Conservation (phyloP, 1,140 invertebrate genomes). For the Anagrus nilaparvatae region DNA sequence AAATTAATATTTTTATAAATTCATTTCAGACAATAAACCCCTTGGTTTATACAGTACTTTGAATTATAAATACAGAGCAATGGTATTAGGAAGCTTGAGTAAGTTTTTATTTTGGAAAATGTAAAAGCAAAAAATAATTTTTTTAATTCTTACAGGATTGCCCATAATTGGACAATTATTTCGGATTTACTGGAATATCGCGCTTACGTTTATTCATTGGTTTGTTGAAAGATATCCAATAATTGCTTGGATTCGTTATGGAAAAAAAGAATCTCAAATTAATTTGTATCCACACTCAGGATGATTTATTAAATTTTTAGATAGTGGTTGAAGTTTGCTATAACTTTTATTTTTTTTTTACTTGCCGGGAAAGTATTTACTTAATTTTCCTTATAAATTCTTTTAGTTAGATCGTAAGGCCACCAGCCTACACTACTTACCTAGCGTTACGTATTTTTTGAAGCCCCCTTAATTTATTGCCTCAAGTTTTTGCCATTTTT, state of each 20-base stretch:
- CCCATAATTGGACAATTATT: slow-evolving; percentile 18
- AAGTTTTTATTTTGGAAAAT: not conserved
- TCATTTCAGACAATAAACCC: slow-evolving; percentile 10
- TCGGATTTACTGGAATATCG: slow-evolving; percentile 10
- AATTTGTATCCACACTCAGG: not conserved
- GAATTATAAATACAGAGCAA: slow-evolving; percentile 1
- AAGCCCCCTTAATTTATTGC: too few relatives aligned
- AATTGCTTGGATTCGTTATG: slow-evolving; percentile 14
- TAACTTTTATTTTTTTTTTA: too few relatives aligned
- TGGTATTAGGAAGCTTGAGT: not conserved
- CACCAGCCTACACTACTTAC: too few relatives aligned
- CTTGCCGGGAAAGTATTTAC: too few relatives aligned
- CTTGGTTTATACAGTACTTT: slow-evolving; percentile 8
- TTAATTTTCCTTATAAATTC: too few relatives aligned
- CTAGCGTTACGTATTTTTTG: too few relatives aligned
- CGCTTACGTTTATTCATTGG: slow-evolving; percentile 6
- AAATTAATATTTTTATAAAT: not conserved
- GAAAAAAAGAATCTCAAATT: slow-evolving; percentile 1
- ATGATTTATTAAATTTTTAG: not conserved
- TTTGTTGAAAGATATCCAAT: slow-evolving; percentile 8
- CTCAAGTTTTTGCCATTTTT: too few relatives aligned
- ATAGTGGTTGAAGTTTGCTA: too few relatives aligned
- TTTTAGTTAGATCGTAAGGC: too few relatives aligned
- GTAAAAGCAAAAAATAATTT: not conserved
- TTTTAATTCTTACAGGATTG: slow-evolving; percentile 16